A percentile compares a stretch with the other conserved stretches of the same genome.
These are phyloP conservation scores for Corythornis madagascariensis DNA, from an alignment of 2,113 vertebrate species.

Conservation along the genomic window DNA sequence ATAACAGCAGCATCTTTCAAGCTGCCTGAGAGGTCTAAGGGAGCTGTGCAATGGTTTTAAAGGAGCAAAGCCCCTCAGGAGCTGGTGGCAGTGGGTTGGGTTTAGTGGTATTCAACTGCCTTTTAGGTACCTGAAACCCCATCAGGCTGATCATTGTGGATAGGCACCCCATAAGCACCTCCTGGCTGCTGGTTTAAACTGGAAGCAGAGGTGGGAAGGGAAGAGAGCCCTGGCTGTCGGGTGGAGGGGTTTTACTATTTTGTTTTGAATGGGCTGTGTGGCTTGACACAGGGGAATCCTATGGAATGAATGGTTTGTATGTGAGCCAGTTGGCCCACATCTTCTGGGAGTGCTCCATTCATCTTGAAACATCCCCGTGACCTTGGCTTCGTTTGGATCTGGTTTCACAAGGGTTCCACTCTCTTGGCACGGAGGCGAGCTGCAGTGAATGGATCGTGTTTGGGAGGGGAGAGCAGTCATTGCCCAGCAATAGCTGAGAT, in stretches of 20 bases:
- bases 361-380: conserved; percentile 60
- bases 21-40: rapidly evolving
- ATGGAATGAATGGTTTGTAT: conserved; percentile 67
- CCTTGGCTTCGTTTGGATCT: conserved; percentile 60
- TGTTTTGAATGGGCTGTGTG: conserved; percentile 7
- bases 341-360: conserved; percentile 67
- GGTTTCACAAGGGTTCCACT: conserved; percentile 63
- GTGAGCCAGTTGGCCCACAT: conserved; percentile 58
- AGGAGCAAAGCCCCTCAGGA: not conserved
- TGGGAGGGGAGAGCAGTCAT: conserved; percentile 40
- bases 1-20: not conserved
- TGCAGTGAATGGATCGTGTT: conserved; percentile 15
- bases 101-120: not conserved
- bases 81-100: not conserved
- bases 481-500: conserved; percentile 31
- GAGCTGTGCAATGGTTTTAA: not conserved
- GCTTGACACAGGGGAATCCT: conserved; percentile 61
- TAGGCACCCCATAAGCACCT: not conserved
- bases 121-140: not conserved
- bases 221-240: not conserved
- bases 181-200: not conserved
- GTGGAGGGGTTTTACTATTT: conserved; percentile 48
- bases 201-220: not conserved
- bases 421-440: conserved; percentile 11
- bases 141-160: not conserved